Conservation (phyloP, 2,113 vertebrate genomes). For the Microcebus ravelobensis region DNA sequence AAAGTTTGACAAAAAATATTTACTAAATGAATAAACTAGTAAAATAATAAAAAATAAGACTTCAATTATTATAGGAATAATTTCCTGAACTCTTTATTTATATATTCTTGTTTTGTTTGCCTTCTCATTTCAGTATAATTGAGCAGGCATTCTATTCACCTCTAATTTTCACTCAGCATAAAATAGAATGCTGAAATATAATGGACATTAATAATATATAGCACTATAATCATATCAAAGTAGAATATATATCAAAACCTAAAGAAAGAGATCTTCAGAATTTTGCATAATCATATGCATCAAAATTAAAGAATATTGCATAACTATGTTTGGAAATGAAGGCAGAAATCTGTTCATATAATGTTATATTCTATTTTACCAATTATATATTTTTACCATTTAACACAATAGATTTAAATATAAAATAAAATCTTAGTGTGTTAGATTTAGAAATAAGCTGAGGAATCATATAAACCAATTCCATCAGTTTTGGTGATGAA, state of each 20-base stretch:
- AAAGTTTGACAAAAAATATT: background rate
- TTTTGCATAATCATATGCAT: conserved; percentile 52
- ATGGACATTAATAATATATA: conserved; percentile 55
- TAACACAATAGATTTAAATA: background rate
- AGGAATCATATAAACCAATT: background rate
- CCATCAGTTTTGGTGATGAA: background rate
- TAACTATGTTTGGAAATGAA: conserved; percentile 10
- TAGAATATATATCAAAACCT: conserved; percentile 52
- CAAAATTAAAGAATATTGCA: conserved; percentile 33
- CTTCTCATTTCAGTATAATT: conserved; percentile 24
- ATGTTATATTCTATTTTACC: background rate
- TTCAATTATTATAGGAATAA: background rate
- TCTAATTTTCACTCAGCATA: conserved; percentile 1
- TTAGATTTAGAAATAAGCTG: background rate
- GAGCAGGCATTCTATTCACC: background rate
- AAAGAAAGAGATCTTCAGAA: conserved; percentile 27
- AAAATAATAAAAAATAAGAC: background rate
- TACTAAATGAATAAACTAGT: conserved; percentile 15
- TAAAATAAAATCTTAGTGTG: background rate
- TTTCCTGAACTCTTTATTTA: background rate
- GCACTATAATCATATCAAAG: conserved; percentile 50
- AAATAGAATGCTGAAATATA: background rate
- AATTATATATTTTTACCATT: conserved; percentile 31
- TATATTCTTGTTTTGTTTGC: background rate
- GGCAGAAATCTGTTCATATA: background rate